phyloP scores from a whole-genome alignment of 2,797 vertebrate genomes.

The Pelochelys cantorii region DNA sequence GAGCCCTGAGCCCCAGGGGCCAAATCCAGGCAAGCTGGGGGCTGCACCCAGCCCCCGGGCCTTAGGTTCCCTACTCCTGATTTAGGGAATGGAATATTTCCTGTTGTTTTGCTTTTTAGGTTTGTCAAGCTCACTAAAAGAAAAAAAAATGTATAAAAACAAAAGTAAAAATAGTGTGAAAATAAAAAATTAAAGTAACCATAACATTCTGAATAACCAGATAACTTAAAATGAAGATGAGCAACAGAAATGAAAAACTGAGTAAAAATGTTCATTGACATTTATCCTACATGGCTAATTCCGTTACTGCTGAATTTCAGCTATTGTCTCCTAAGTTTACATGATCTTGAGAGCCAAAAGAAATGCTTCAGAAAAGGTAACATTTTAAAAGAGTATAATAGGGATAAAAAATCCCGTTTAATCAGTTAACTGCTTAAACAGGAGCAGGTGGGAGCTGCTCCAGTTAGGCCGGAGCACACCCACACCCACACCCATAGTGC shows the following conservation, averaged over 20 bases:
- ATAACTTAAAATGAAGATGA: not conserved
- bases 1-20: too few species aligned
- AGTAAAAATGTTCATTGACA: not conserved
- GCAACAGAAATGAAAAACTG: accelerated
- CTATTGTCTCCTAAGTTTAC: not conserved
- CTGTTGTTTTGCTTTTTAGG: not conserved
- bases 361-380: not conserved
- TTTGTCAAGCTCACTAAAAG: not conserved
- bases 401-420: too few species aligned
- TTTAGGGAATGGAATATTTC: not conserved
- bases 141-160: not conserved
- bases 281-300: not conserved
- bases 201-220: not conserved
- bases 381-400: not conserved
- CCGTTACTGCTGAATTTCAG: not conserved
- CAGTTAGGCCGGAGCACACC: too few species aligned
- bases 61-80: too few species aligned
- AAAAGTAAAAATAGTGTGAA: not conserved
- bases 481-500: too few species aligned
- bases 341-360: not conserved
- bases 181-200: not conserved
- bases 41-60: too few species aligned
- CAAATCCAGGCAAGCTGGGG: too few species aligned
- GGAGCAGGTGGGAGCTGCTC: too few species aligned
- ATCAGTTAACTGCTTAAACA: too few species aligned